A percentile compares a stretch with the other conserved stretches of the same genome.
Evolutionary conservation across 1,140 invertebrate species (phyloP).

Genomic region (Hylyphantes graminicola): DNA sequence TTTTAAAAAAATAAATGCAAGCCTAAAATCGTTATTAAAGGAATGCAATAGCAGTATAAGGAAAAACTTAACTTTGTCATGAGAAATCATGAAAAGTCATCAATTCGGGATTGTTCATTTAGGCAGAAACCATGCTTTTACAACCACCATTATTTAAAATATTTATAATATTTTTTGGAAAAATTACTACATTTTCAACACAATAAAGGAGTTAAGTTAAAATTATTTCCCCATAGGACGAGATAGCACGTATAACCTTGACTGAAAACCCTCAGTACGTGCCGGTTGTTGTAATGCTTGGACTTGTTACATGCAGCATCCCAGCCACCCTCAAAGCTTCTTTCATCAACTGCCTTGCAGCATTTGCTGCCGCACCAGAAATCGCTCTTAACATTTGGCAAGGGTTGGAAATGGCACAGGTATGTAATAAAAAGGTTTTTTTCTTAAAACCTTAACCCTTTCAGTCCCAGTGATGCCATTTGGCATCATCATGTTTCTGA

Average conservation of each 20-base stretch:
- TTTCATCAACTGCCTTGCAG: constrained; percentile 79
- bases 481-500: too few species aligned
- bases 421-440: constrained; percentile 66
- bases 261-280: constrained; percentile 89
- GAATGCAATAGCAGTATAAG: too few species aligned
- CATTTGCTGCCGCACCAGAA: constrained; percentile 79
- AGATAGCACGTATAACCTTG: constrained; percentile 80
- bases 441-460: neutral
- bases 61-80: too few species aligned
- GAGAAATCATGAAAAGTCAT: too few species aligned
- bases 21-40: neutral
- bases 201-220: neutral
- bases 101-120: too few species aligned
- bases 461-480: too few species aligned
- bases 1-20: neutral
- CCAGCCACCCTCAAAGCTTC: constrained; percentile 87
- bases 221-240: constrained; percentile 73
- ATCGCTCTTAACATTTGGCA: constrained; percentile 84
- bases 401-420: constrained; percentile 85
- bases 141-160: too few species aligned
- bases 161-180: too few species aligned
- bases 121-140: too few species aligned
- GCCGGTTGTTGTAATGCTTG: constrained; percentile 81
- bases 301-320: constrained; percentile 86
- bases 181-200: too few species aligned